A percentile compares a stretch with the other conserved stretches of the same genome.
phyloP scores from a whole-genome alignment of 2,113 vertebrate genomes.

The Ophiodon elongatus region DNA sequence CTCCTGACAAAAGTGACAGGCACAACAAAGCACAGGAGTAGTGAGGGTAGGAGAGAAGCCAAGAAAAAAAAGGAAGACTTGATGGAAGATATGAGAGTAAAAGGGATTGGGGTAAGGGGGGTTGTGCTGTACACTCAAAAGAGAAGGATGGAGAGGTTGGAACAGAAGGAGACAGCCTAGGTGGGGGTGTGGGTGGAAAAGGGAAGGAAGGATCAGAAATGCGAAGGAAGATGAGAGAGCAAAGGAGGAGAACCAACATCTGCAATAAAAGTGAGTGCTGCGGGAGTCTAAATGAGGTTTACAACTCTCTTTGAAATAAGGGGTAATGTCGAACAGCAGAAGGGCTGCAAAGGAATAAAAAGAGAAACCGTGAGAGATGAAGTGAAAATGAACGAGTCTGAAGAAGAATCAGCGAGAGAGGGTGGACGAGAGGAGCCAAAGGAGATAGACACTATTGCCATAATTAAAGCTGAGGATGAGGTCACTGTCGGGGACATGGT shows the following conservation, averaged over 20 bases:
- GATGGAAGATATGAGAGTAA: conserved; percentile 7
- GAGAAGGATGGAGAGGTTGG: conserved; percentile 21
- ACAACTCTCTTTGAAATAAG: conserved; percentile 2
- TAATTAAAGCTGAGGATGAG: conserved; percentile 83
- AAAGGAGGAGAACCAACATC: conserved; percentile 33
- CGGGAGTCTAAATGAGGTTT: conserved; percentile 26
- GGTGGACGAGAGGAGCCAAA: conserved; percentile 39
- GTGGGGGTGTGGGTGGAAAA: no score
- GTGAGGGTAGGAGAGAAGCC: not conserved
- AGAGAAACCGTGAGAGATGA: not conserved
- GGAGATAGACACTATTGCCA: conserved; percentile 72
- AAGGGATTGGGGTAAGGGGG: not conserved
- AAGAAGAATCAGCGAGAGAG: conserved; percentile 24
- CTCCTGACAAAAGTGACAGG: conserved; percentile 62
- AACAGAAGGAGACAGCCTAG: conserved; percentile 5
- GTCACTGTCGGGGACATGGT: conserved; percentile 69
- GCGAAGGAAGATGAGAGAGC: not conserved
- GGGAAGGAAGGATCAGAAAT: conserved; percentile 29
- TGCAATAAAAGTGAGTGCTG: conserved; percentile 5
- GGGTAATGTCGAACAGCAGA: conserved; percentile 18
- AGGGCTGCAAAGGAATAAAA: conserved; percentile 25
- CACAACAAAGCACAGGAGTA: conserved; percentile 35
- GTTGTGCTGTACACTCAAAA: not conserved
- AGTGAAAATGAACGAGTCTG: conserved; percentile 39
- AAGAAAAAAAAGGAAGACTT: conserved; percentile 6